Conservation (phyloP, 92 coral and sea anemone genomes). For the Phymanthus crucifer region DNA sequence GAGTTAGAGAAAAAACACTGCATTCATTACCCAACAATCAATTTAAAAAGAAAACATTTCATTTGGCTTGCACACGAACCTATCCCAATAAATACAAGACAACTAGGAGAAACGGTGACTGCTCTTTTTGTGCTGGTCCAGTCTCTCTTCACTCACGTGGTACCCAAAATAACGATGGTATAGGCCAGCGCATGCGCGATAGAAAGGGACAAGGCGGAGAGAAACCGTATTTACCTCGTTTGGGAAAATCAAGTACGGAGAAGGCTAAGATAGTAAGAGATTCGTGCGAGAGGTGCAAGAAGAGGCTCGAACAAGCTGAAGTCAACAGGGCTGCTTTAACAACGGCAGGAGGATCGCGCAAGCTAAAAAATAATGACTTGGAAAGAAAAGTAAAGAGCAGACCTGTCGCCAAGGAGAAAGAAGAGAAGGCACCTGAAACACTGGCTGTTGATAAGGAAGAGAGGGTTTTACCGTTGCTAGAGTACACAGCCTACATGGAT, state of each 20-base stretch:
- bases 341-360: neutral
- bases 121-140: slow-evolving; percentile 38
- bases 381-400: slow-evolving; percentile 13
- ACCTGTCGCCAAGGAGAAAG: slow-evolving; percentile 11
- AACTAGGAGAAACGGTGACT: neutral
- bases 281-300: slow-evolving; percentile 31
- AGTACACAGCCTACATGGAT: slow-evolving; percentile 52
- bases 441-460: neutral
- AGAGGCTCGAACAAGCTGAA: slow-evolving; percentile 26
- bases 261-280: neutral
- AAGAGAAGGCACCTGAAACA: neutral
- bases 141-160: slow-evolving; percentile 10
- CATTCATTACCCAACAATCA: neutral
- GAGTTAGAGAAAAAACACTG: neutral
- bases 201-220: neutral
- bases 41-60: slow-evolving; percentile 21
- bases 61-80: slow-evolving; percentile 46
- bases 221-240: slow-evolving; percentile 17
- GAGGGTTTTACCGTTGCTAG: slow-evolving; percentile 19
- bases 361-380: neutral
- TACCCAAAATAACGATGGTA: neutral
- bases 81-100: neutral
- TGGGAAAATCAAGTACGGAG: neutral
- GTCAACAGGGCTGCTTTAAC: slow-evolving; percentile 8
- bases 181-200: neutral